phyloP scores from a whole-genome alignment of 2,888 invertebrate species.

The Spisula solida region DNA sequence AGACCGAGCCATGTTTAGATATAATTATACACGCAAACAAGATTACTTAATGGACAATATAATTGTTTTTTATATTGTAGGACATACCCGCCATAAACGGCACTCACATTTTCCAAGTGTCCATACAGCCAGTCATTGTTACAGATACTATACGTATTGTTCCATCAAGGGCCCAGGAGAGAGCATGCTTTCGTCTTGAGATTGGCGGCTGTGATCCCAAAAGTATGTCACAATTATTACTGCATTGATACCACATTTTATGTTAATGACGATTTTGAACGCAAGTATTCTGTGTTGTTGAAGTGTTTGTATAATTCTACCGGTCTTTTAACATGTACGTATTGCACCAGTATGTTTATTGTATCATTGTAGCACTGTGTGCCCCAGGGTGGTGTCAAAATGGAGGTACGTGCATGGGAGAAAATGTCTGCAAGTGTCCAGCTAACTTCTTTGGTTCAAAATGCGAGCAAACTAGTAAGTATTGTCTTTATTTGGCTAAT shows the following conservation, averaged over 20 bases:
- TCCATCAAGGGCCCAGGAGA: conserved; percentile 45
- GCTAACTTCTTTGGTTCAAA: conserved; percentile 64
- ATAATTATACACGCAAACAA: too few species aligned
- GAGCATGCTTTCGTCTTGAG: conserved; percentile 73
- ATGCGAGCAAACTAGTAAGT: conserved; percentile 69
- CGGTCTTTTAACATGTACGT: too few species aligned
- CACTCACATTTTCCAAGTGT: conserved; percentile 67
- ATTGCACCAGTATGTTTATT: background rate
- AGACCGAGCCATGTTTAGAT: too few species aligned
- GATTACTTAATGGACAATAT: too few species aligned
- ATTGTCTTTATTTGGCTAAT: background rate
- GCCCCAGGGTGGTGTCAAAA: conserved; percentile 67
- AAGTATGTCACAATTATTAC: conserved; percentile 49
- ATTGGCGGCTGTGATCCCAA: conserved; percentile 74
- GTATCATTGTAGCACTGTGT: conserved; percentile 66
- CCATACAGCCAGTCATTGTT: conserved; percentile 63
- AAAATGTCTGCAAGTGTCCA: conserved; percentile 70
- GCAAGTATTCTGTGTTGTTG: too few species aligned
- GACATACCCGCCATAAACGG: conserved; percentile 72
- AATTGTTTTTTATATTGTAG: conserved; percentile 49
- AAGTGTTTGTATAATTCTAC: too few species aligned
- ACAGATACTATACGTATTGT: conserved; percentile 72
- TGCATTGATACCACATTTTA: too few species aligned
- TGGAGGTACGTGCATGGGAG: conserved; percentile 74
- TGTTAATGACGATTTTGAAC: too few species aligned